phyloP scores from a whole-genome alignment of 2,888 invertebrate species.

The Calameuta pallipes region DNA sequence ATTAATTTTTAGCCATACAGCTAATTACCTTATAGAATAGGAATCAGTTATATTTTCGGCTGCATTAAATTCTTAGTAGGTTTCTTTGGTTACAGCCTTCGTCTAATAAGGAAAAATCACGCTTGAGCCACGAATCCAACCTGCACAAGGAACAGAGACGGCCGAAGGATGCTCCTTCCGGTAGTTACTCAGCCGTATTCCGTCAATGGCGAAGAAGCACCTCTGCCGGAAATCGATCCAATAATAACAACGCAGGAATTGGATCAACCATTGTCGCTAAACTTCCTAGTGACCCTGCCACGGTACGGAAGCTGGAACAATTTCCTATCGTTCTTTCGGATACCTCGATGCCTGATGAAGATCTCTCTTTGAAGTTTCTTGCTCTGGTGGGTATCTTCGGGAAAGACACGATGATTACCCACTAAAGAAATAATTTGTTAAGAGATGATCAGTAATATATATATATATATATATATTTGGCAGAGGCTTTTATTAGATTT shows the following conservation, averaged over 20 bases:
- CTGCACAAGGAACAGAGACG: conserved; percentile 41
- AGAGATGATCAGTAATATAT: background rate
- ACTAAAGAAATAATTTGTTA: background rate
- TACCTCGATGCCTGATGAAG: conserved; percentile 55
- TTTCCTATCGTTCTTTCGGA: conserved; percentile 57
- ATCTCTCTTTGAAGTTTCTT: conserved; percentile 59
- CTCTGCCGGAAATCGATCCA: conserved; percentile 41
- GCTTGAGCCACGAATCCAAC: conserved; percentile 40
- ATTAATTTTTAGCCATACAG: background rate
- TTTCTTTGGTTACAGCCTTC: conserved; percentile 46
- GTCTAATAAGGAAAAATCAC: conserved; percentile 41
- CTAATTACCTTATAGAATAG: background rate
- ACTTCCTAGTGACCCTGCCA: conserved; percentile 33
- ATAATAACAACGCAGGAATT: conserved; percentile 33
- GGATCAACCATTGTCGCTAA: conserved; percentile 28
- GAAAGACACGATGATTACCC: background rate
- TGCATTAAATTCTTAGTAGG: conserved; percentile 42
- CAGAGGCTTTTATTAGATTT: background rate
- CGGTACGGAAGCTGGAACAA: conserved; percentile 47
- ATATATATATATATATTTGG: background rate
- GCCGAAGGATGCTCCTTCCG: conserved; percentile 36
- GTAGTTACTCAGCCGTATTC: conserved; percentile 45
- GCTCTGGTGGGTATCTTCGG: conserved; percentile 58
- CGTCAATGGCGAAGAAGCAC: conserved; percentile 56
- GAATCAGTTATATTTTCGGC: background rate